Conservation (phyloP, 2,888 invertebrate species). For the Anoncus sp. region DNA sequence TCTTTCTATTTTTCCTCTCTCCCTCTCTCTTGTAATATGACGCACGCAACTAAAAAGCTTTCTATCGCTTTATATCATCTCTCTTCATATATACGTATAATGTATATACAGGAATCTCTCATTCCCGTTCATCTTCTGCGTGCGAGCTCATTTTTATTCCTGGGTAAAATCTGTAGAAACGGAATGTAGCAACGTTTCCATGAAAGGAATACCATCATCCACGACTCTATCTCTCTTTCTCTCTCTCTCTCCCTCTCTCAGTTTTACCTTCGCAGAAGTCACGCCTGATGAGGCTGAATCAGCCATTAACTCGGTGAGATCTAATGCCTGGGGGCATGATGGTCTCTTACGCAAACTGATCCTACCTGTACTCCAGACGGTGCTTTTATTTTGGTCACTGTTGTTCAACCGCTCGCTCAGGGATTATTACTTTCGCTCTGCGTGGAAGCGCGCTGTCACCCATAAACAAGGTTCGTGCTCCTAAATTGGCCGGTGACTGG, state of each 20-base stretch:
- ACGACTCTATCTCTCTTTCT: slow-evolving; percentile 4
- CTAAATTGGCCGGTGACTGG: no score
- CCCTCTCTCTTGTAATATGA: slow-evolving; percentile 41
- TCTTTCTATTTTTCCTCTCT: not conserved
- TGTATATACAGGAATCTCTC: slow-evolving; percentile 24
- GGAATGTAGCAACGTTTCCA: slow-evolving; percentile 44
- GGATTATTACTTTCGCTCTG: no score
- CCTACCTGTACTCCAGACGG: no score
- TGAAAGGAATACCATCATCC: slow-evolving; percentile 42
- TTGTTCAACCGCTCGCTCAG: no score
- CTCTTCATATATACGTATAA: slow-evolving; percentile 28
- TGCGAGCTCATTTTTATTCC: slow-evolving; percentile 54
- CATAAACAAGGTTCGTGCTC: no score
- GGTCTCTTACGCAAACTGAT: no score
- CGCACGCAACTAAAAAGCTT: slow-evolving; percentile 65
- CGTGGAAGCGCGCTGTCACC: no score
- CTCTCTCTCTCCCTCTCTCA: not conserved
- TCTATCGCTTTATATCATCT: slow-evolving; percentile 59
- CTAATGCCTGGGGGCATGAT: no score
- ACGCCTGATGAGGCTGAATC: no score
- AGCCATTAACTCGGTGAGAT: no score
- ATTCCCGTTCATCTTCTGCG: slow-evolving; percentile 42
- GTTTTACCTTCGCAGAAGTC: not conserved
- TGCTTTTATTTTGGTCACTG: no score
- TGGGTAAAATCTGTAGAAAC: slow-evolving; percentile 55